Evolutionary conservation across 2,113 vertebrate genomes (phyloP).

Genomic region (Caranx ignobilis): DNA sequence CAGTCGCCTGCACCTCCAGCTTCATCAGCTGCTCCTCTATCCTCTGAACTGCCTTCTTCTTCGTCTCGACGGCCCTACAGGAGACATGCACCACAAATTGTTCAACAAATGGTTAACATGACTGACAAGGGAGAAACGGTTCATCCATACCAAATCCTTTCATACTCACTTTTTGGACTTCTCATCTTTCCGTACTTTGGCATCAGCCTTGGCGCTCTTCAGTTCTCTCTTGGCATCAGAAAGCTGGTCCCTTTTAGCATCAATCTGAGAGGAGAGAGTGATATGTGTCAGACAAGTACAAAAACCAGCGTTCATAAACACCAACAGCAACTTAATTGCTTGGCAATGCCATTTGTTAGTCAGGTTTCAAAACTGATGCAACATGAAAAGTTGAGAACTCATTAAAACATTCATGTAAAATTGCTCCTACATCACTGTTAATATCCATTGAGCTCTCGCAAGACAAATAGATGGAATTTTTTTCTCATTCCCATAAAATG

Average conservation of each 20-base stretch:
- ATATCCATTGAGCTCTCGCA: neutral
- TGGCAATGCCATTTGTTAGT: neutral
- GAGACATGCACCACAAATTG: neutral
- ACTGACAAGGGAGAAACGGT: accelerated
- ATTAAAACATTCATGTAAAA: neutral
- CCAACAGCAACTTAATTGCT: neutral
- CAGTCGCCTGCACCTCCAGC: constrained; percentile 97
- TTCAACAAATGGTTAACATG: neutral
- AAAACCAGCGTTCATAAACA: no score
- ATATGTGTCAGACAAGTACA: neutral
- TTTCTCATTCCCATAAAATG: neutral
- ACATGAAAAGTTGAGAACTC: neutral
- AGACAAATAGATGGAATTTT: neutral
- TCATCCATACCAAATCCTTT: neutral
- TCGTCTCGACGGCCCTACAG: constrained; percentile 91
- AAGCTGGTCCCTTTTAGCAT: constrained; percentile 97
- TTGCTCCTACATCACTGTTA: neutral
- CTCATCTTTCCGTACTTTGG: constrained; percentile 95
- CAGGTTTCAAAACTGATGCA: neutral
- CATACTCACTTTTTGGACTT: constrained; percentile 94
- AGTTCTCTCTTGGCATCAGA: constrained; percentile 93
- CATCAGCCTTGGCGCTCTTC: constrained; percentile 96
- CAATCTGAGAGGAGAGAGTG: constrained; percentile 84
- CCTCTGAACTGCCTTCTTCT: constrained; percentile 95
- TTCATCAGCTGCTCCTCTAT: constrained; percentile 98